These are phyloP conservation scores for Drosophila sproati DNA, from an alignment of 1,140 invertebrate genomes.

Conservation along the genomic window DNA sequence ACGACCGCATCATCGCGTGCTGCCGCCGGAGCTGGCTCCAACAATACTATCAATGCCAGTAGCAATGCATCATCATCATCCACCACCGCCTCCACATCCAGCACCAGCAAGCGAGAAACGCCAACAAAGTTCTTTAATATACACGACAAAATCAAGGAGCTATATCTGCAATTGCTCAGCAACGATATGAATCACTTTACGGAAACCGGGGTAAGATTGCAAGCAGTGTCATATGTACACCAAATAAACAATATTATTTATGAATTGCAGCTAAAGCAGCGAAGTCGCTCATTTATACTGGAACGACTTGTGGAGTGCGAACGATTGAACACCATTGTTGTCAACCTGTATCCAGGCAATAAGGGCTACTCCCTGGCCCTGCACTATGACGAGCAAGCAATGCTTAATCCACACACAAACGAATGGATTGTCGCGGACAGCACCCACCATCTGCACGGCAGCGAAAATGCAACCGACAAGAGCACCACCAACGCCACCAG, in stretches of 20 bases:
- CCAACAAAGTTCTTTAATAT: slow-evolving; percentile 85
- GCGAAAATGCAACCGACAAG: slow-evolving; percentile 31
- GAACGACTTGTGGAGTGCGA: slow-evolving; percentile 93
- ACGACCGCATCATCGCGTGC: slow-evolving; percentile 51
- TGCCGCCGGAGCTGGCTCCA: slow-evolving; percentile 46
- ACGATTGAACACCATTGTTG: slow-evolving; percentile 93
- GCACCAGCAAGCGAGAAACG: slow-evolving; percentile 38
- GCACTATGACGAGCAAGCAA: slow-evolving; percentile 85
- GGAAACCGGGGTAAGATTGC: slow-evolving; percentile 76
- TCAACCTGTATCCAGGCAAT: slow-evolving; percentile 95
- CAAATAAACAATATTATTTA: background rate
- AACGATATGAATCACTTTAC: slow-evolving; percentile 77
- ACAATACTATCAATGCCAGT: slow-evolving; percentile 30
- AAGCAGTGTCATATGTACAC: background rate
- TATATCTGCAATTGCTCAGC: slow-evolving; percentile 84
- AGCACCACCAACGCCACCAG: slow-evolving; percentile 45
- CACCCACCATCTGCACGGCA: slow-evolving; percentile 21
- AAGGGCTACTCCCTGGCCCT: slow-evolving; percentile 95
- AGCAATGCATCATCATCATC: slow-evolving; percentile 21
- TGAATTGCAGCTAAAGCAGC: slow-evolving; percentile 72
- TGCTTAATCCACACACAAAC: slow-evolving; percentile 66
- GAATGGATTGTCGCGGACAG: slow-evolving; percentile 53
- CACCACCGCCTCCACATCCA: slow-evolving; percentile 1
- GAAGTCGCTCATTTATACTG: slow-evolving; percentile 89
- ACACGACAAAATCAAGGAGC: slow-evolving; percentile 87